Evolutionary conservation across 2,113 vertebrate species (phyloP).

Genomic region (Neolamprologus caudopunctatus): DNA sequence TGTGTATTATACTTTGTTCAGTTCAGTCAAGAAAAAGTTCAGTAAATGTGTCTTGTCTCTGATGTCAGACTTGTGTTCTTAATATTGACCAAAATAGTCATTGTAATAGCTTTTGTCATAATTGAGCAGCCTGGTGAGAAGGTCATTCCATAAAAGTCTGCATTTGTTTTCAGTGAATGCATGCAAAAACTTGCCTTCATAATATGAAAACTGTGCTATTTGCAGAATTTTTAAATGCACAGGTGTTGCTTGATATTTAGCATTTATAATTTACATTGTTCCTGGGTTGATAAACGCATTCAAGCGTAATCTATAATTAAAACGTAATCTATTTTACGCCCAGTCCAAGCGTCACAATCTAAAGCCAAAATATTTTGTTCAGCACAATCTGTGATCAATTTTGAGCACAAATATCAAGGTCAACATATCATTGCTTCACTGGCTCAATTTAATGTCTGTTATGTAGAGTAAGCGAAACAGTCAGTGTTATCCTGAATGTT

Average conservation of each 20-base stretch:
- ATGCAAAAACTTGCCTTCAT: background rate
- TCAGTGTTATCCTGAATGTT: background rate
- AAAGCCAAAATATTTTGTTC: background rate
- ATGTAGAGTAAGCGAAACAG: background rate
- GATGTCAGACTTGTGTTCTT: background rate
- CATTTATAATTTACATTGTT: background rate
- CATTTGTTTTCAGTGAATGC: background rate
- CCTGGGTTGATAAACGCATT: background rate
- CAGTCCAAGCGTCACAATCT: background rate
- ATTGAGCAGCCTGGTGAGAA: background rate
- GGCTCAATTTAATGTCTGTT: background rate
- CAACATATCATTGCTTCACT: background rate
- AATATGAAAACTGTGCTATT: background rate
- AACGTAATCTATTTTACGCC: background rate
- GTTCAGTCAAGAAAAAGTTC: background rate
- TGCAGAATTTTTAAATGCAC: background rate
- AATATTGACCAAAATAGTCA: background rate
- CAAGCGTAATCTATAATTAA: background rate
- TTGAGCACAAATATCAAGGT: background rate
- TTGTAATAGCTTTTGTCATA: background rate
- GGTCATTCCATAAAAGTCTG: background rate
- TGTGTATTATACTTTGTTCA: background rate
- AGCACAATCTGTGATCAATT: background rate
- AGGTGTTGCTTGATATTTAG: background rate
- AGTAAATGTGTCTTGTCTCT: background rate